phyloP scores from a whole-genome alignment of 1,140 invertebrate genomes.

The Alviniconcha marisindica region DNA sequence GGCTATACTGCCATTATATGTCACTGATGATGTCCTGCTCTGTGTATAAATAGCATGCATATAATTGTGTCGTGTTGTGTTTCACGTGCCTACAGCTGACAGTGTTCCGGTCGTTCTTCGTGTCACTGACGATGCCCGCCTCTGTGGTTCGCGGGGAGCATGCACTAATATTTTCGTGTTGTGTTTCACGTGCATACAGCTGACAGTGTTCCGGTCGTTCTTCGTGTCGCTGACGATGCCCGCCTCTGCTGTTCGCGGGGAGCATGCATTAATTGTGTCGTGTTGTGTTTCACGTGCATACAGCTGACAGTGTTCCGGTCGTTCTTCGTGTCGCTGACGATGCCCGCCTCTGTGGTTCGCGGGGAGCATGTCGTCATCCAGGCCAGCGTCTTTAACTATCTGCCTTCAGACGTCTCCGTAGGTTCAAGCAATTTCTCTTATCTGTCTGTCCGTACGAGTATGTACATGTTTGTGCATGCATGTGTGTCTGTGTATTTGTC shows the following conservation, averaged over 20 bases:
- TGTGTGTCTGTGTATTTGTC: too few species aligned
- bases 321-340: constrained; percentile 89
- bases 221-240: constrained; percentile 91
- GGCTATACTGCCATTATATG: too few species aligned
- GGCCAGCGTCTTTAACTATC: constrained; percentile 94
- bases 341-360: constrained; percentile 91
- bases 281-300: too few species aligned
- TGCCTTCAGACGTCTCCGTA: constrained; percentile 81
- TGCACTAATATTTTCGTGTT: too few species aligned
- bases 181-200: constrained; percentile 74
- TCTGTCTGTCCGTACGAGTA: background rate
- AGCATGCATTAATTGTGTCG: constrained; percentile 86
- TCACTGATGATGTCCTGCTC: too few species aligned
- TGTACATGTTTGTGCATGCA: too few species aligned
- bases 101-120: constrained; percentile 92
- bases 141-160: too few species aligned
- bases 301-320: constrained; percentile 89
- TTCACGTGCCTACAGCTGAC: constrained; percentile 79
- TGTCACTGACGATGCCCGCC: too few species aligned
- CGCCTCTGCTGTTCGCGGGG: constrained; percentile 92
- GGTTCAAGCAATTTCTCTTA: background rate
- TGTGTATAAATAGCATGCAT: too few species aligned
- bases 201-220: constrained; percentile 91
- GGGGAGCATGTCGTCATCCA: constrained; percentile 94
- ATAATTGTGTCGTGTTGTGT: too few species aligned